These are phyloP conservation scores for Listronotus oregonensis DNA, from an alignment of 1,140 invertebrate species.

Conservation along the genomic window DNA sequence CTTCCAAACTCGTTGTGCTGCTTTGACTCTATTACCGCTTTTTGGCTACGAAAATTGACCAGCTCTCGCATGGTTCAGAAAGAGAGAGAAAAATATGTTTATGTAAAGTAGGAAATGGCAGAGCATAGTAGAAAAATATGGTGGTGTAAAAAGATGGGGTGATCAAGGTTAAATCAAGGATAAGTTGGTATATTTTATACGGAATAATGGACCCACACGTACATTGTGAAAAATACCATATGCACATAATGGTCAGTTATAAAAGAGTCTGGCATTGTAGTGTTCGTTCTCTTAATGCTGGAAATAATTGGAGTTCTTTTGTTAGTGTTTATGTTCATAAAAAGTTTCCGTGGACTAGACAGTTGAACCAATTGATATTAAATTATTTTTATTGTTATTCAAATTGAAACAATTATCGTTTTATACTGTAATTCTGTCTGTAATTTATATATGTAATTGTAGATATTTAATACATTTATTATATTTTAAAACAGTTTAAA, in stretches of 20 bases:
- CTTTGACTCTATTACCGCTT: slow-evolving; percentile 5
- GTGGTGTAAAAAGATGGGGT: slow-evolving; percentile 29
- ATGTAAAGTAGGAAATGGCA: slow-evolving; percentile 11
- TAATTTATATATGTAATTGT: too few species aligned
- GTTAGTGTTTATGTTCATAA: slow-evolving; percentile 28
- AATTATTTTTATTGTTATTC: slow-evolving; percentile 13
- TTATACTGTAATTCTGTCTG: not conserved
- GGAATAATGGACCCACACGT: slow-evolving; percentile 43
- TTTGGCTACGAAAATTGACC: slow-evolving; percentile 17
- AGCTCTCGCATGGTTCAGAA: not conserved
- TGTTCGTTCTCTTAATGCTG: slow-evolving; percentile 35
- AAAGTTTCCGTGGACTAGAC: slow-evolving; percentile 14
- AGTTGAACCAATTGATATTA: slow-evolving; percentile 23
- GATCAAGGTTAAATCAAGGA: slow-evolving; percentile 26
- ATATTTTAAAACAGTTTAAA: too few species aligned
- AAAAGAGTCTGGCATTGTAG: slow-evolving; percentile 23
- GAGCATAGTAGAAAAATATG: slow-evolving; percentile 17
- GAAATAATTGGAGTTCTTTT: slow-evolving; percentile 43
- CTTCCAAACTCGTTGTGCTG: slow-evolving; percentile 38
- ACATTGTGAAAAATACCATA: slow-evolving; percentile 40
- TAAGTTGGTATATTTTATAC: slow-evolving; percentile 13
- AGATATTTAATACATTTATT: too few species aligned
- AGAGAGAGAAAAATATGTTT: slow-evolving; percentile 18
- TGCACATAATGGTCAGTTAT: slow-evolving; percentile 45
- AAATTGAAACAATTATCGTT: slow-evolving; percentile 7